Evolutionary conservation across 2,888 invertebrate genomes (phyloP), one percentile per base, ranked within the genome.

Genomic region (Hipparchia semele): DNA sequence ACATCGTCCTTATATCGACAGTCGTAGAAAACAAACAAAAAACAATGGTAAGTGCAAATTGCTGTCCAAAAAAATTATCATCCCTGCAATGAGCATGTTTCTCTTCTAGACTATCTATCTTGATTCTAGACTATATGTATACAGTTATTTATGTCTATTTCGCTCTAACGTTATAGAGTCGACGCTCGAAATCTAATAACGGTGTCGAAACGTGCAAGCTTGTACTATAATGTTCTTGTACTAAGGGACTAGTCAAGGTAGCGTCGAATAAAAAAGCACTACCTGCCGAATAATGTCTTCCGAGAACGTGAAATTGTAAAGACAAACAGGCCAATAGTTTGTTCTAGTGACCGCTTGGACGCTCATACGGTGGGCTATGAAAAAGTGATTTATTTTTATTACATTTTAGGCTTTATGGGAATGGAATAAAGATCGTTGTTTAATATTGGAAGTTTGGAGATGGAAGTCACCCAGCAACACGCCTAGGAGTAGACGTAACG

Each of bases 301-400:
- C 80, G 72, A 86, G 92, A 92, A 92, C 82, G 86, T 88, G 84
- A 87, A 88, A 90, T 91, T 90, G 87, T 89, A 84, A 90, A 89
- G 82, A 85, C 86, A 90, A 90, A 91, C 82, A 91, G 81, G 80
- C 78, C 79, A 79, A 79, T 79, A 84, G 88, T 88, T 87, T 87
- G 86, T 86, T 87, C 82, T 84, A 82, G 79, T 69, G 69, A 54
- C 61, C 69, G 54, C 54, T 69, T 33, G 61, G 61, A 69, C 49
- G 53, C 61, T 69, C 69, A 13, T 62, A 69, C 54, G 61, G 61
- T 62, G 61, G 61, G 61, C 69, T 13, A 7, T 60, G 68, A 33
- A 12, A 54, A 54, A 54, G n/a, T 46, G 12, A 7, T 6, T 3
- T 56, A 13, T 46, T 10, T 39, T 62, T 62, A 54, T 5, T 64